These are phyloP conservation scores for Ctena decussata DNA, from an alignment of 2,888 invertebrate genomes.

Conservation along the genomic window DNA sequence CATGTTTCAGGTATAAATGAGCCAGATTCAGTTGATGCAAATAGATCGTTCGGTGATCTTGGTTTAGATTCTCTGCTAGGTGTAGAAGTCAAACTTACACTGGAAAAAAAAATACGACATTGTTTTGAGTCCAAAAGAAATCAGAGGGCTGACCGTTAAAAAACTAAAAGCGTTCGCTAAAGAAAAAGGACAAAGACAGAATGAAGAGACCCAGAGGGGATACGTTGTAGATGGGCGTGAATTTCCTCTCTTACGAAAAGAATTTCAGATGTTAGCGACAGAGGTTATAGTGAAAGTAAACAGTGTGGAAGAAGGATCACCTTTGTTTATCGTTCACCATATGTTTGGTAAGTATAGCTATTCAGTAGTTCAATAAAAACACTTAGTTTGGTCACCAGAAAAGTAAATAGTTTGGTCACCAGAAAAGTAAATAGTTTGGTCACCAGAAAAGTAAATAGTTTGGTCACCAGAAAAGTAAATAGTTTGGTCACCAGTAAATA, in stretches of 20 bases:
- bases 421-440: too few species aligned
- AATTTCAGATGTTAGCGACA: background rate
- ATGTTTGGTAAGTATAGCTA: conserved; percentile 85
- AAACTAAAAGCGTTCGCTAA: conserved; percentile 67
- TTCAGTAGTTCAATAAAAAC: too few species aligned
- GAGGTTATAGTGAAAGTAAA: background rate
- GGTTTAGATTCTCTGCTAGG: conserved; percentile 99
- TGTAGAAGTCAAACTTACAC: conserved; percentile 98
- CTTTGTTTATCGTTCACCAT: conserved; percentile 84
- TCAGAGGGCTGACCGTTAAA: conserved; percentile 89
- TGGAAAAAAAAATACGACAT: conserved; percentile 97
- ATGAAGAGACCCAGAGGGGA: background rate
- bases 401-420: too few species aligned
- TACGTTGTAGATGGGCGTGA: background rate
- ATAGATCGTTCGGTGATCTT: conserved; percentile 95
- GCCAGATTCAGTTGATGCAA: conserved; percentile 91
- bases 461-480: too few species aligned
- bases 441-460: too few species aligned
- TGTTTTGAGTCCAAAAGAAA: conserved; percentile 95
- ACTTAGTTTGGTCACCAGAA: too few species aligned
- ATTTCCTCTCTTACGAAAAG: background rate
- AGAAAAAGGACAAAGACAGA: background rate
- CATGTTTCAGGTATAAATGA: conserved; percentile 93
- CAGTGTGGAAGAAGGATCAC: conserved; percentile 37
- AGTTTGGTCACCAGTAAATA: too few species aligned